Base-by-base conservation (phyloP, 2,797 vertebrate species). In the Aplochiton taeniatus region DNA sequence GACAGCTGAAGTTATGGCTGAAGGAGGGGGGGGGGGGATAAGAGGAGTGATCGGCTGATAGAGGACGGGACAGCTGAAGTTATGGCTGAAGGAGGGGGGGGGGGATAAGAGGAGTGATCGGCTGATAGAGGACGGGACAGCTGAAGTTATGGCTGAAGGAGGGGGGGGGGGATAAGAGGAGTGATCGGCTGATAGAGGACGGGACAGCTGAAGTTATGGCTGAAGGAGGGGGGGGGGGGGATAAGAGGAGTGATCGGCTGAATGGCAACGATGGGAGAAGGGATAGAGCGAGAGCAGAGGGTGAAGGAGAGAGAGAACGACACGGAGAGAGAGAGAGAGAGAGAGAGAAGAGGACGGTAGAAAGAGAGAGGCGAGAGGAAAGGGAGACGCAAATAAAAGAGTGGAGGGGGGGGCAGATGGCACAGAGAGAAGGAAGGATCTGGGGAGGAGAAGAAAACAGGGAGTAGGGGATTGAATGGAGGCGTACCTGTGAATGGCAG, bases 401-500 rank as follows among this genome's bases (percentile, higher is more conserved):
- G 16, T 11, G 1, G 14, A 49, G 61, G 19, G 57, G 17, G 61
- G 19, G 57, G 17, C 17, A 0, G 51, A 58, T 9, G 14, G 20
- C 31, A 54, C 43, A 8, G 42, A 4, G n/a, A 54, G 11, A 8
- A 58, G 31, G 31, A 8, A 55, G 44, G 12, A 9, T 11, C 41
- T 58, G 55, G 47, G 9, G 46, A 55, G 49, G 0, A 63, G 52
- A 45, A 51, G 9, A 19, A 12, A n/a, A 8, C 59, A 56, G 62
- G 58, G 59, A 65, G 11, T 5, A 56, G 59, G 57, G 67, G 19
- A 46, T n/a, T n/a, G 45, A 47, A 46, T n/a, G 13, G 46, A 18
- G 49, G 52, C 16, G 20, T 96, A 99, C 98, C 97, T 98, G 94
- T 99, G 98, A 86, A 99, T 99, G 72, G 89, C 96, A 44, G 98